Conservation (phyloP, 1,140 invertebrate species). For the Samia ricini region DNA sequence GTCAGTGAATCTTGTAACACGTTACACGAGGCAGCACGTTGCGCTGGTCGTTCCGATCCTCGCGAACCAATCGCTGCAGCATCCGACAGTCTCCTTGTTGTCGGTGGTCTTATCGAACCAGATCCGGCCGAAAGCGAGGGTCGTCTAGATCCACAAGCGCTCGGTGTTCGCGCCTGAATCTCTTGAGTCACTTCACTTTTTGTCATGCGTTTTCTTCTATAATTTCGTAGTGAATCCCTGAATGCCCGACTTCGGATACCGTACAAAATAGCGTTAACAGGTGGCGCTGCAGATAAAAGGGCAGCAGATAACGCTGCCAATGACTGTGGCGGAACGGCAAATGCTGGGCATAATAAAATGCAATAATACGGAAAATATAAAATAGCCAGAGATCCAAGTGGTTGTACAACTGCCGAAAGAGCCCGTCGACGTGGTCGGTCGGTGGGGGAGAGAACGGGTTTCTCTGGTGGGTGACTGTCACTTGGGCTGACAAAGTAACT, state of each 20-base stretch:
- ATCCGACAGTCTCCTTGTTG: conserved; percentile 82
- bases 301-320: conserved; percentile 80
- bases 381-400: conserved; percentile 84
- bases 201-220: conserved; percentile 88
- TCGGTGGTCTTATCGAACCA: conserved; percentile 79
- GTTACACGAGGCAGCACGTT: conserved; percentile 69
- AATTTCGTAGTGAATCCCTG: conserved; percentile 86
- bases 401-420: conserved; percentile 83
- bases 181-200: conserved; percentile 88
- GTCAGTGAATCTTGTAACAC: conserved; percentile 75
- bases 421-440: conserved; percentile 80
- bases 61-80: conserved; percentile 78
- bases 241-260: conserved; percentile 85
- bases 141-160: conserved; percentile 84
- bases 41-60: conserved; percentile 62
- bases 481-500: conserved; percentile 89
- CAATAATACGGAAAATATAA: conserved; percentile 87
- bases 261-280: conserved; percentile 87
- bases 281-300: conserved; percentile 83
- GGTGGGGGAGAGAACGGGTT: conserved; percentile 84
- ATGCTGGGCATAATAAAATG: conserved; percentile 83
- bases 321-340: conserved; percentile 70
- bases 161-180: conserved; percentile 87
- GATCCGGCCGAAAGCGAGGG: conserved; percentile 83
- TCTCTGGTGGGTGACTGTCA: conserved; percentile 88